Base-by-base conservation (phyloP, 2,797 vertebrate species). In the Acropternis orthonyx region DNA sequence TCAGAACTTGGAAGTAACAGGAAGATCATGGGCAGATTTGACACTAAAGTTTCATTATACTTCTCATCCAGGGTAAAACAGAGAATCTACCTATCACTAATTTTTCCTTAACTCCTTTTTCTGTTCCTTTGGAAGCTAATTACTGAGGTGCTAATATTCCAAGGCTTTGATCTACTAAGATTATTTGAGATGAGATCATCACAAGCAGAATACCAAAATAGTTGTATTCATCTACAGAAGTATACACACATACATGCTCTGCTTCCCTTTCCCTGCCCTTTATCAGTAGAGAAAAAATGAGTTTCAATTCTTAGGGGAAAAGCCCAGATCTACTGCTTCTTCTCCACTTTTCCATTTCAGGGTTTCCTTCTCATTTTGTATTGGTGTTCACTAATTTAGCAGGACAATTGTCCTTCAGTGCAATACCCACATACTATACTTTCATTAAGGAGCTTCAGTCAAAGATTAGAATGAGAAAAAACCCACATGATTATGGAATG, bases 91-190 rank as follows among this genome's bases (percentile, higher is more conserved):
- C 5, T 55, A 32, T 32, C 21, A 69, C 16, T 43, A 69, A 27
- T 61, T 87, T 87, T 48, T 39, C 12, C 15, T 48, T 59, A 65
- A 11, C 20, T 10, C 3, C 30, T 72, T 61, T 37, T 19, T 72
- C 89, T 92, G 26, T 84, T 96, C 36, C 9, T 87, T 43, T 34
- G n/a, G 27, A 91, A 85, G 24, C 5, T 91, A 63, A 76, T 91
- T 91, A 44, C 22, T 52, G 28, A 84, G 27, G 19, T 54, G 18
- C 61, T 68, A 77, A 30, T 66, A 62, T 68, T 68, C 10, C 10
- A 68, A 51, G 19, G 5, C 16, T 75, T 84, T 78, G 88, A 46
- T 3, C 16, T 62, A 22, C 6, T 39, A 54, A 86, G 14, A 62
- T 66, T 73, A 65, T 72, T 71, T 88, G 58, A 86, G 34, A 63